phyloP scores from a whole-genome alignment of 2,797 vertebrate genomes.

The Acipenser transmontanus region DNA sequence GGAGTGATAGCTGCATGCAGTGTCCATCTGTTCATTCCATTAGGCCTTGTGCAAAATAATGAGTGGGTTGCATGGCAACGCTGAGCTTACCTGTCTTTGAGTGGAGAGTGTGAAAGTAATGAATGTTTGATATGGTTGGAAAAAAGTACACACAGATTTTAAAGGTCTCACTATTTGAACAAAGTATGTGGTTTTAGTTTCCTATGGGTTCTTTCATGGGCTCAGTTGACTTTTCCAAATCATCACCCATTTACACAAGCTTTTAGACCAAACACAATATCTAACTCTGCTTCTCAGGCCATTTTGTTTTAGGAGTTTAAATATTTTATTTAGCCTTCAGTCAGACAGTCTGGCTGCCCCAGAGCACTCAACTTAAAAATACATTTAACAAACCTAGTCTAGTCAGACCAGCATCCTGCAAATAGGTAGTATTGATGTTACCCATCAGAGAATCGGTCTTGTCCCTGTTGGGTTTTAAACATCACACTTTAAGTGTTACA shows the following conservation, averaged over 20 bases:
- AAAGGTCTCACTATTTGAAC: conserved; percentile 7
- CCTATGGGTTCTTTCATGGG: not conserved
- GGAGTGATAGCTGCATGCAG: conserved; percentile 3
- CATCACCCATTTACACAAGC: not conserved
- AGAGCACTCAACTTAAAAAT: not conserved
- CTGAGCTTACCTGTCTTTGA: conserved; percentile 42
- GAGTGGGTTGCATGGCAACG: conserved; percentile 52
- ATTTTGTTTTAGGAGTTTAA: not conserved
- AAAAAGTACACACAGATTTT: conserved; percentile 20
- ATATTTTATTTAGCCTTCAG: not conserved
- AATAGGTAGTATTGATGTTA: not conserved
- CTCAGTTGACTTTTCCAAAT: not conserved
- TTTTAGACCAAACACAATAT: not conserved
- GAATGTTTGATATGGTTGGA: conserved; percentile 32
- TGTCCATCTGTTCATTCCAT: conserved; percentile 19
- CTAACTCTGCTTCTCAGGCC: not conserved
- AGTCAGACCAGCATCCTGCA: not conserved
- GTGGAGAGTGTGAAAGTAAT: conserved; percentile 31
- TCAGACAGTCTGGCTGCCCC: not conserved
- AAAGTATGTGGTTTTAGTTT: not conserved
- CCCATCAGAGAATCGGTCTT: not conserved
- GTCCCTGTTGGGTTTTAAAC: not conserved
- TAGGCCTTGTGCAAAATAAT: conserved; percentile 21
- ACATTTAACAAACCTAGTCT: not conserved
- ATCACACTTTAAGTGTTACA: not conserved